Conservation (phyloP, 2,113 vertebrate genomes). For the Halcyon senegalensis region DNA sequence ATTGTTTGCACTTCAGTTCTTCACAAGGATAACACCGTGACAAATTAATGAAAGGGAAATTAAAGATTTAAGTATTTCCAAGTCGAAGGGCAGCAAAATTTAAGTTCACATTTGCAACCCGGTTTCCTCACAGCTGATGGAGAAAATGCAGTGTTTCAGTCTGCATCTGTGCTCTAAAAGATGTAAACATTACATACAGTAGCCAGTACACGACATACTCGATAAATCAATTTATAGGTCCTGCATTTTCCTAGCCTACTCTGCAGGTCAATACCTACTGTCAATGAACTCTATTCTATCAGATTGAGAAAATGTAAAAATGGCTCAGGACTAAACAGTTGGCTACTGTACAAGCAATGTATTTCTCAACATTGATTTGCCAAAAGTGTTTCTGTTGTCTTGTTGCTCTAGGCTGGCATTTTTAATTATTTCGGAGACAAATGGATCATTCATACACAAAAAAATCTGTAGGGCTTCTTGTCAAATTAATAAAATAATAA, state of each 20-base stretch:
- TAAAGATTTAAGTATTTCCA: slow-evolving; percentile 65
- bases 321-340: slow-evolving; percentile 64
- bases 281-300: slow-evolving; percentile 56
- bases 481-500: slow-evolving; percentile 87
- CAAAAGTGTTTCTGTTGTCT: slow-evolving; percentile 80
- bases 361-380: slow-evolving; percentile 81
- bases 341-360: slow-evolving; percentile 71
- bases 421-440: slow-evolving; percentile 85
- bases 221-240: slow-evolving; percentile 69
- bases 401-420: slow-evolving; percentile 81
- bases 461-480: slow-evolving; percentile 80
- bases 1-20: slow-evolving; percentile 51
- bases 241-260: slow-evolving; percentile 42
- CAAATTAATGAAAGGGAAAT: slow-evolving; percentile 74
- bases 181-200: slow-evolving; percentile 49
- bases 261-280: slow-evolving; percentile 64
- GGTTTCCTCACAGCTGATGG: background rate
- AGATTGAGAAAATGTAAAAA: slow-evolving; percentile 64
- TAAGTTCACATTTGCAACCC: slow-evolving; percentile 34
- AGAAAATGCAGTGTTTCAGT: slow-evolving; percentile 17
- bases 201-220: slow-evolving; percentile 13
- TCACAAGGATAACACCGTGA: slow-evolving; percentile 39
- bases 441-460: slow-evolving; percentile 75
- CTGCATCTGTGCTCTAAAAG: slow-evolving; percentile 27
- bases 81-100: slow-evolving; percentile 34